Percentiles rank a stretch among this genome's conserved stretches.
Conservation (phyloP, 2,888 invertebrate genomes). For the Rotaria magnacalcarata region DNA sequence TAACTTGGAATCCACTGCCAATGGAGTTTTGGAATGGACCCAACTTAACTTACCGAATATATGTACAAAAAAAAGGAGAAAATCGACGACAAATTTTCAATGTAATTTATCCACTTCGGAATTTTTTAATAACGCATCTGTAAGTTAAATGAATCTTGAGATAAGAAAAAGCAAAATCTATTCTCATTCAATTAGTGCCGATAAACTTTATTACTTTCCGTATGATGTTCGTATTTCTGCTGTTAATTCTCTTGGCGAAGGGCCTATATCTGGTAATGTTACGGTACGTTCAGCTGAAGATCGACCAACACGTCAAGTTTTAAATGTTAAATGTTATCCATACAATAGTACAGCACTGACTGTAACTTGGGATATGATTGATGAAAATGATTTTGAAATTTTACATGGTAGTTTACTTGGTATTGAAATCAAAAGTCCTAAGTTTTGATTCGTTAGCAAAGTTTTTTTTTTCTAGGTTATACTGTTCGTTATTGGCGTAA, state of each 20-base stretch:
- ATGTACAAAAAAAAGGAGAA: slow-evolving; percentile 39
- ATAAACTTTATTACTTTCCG: slow-evolving; percentile 38
- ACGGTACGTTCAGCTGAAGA: slow-evolving; percentile 42
- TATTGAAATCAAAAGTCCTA: not conserved
- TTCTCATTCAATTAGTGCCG: not conserved
- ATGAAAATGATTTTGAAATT: slow-evolving; percentile 43
- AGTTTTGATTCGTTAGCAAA: too few relatives aligned
- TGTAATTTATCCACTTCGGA: not conserved
- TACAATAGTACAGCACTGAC: slow-evolving; percentile 44
- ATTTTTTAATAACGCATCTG: slow-evolving; percentile 16
- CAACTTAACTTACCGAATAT: slow-evolving; percentile 40
- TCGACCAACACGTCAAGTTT: slow-evolving; percentile 44
- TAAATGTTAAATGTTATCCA: slow-evolving; percentile 44
- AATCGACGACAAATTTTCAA: not conserved
- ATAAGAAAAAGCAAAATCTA: not conserved
- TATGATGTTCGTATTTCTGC: slow-evolving; percentile 45
- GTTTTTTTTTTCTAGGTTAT: slow-evolving; percentile 23
- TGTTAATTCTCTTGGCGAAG: slow-evolving; percentile 42
- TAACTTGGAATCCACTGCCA: slow-evolving; percentile 44
- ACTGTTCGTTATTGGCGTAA: slow-evolving; percentile 45
- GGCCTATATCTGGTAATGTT: slow-evolving; percentile 33
- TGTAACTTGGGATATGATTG: slow-evolving; percentile 45
- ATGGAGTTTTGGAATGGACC: slow-evolving; percentile 45
- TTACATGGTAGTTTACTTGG: slow-evolving; percentile 39
- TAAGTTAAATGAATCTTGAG: not conserved